Conservation (phyloP, 2,113 vertebrate species). For the Saimiri boliviensis region DNA sequence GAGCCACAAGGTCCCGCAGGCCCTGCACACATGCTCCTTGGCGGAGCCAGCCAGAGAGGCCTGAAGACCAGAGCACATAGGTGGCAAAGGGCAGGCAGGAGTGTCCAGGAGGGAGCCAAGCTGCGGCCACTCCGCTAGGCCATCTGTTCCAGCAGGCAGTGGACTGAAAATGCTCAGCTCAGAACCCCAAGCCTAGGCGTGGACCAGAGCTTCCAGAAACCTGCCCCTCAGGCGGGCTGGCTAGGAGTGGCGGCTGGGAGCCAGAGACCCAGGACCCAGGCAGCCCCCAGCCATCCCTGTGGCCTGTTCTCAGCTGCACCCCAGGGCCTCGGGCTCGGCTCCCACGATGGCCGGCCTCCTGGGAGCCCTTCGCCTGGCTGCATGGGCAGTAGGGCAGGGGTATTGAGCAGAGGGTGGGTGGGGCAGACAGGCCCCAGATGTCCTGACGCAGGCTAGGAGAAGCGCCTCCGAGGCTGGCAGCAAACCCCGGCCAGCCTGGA, state of each 20-base stretch:
- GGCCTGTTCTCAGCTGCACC: background rate
- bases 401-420: background rate
- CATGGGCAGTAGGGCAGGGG: background rate
- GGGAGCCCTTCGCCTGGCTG: background rate
- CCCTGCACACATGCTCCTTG: background rate
- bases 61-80: background rate
- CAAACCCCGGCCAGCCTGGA: conserved; percentile 2
- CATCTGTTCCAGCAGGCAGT: background rate
- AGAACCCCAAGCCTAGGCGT: background rate
- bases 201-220: background rate
- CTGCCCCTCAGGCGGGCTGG: no score
- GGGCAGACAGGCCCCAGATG: background rate
- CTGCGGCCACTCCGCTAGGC: background rate
- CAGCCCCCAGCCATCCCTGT: background rate
- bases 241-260: background rate
- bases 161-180: background rate
- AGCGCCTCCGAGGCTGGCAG: background rate
- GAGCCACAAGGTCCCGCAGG: background rate
- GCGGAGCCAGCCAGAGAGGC: background rate
- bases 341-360: background rate
- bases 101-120: background rate
- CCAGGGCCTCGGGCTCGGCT: background rate
- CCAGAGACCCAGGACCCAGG: background rate
- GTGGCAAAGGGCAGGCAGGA: background rate
- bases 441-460: background rate